Evolutionary conservation across 2,888 invertebrate genomes (phyloP).

Genomic region (Meiosimyza platycephala): DNA sequence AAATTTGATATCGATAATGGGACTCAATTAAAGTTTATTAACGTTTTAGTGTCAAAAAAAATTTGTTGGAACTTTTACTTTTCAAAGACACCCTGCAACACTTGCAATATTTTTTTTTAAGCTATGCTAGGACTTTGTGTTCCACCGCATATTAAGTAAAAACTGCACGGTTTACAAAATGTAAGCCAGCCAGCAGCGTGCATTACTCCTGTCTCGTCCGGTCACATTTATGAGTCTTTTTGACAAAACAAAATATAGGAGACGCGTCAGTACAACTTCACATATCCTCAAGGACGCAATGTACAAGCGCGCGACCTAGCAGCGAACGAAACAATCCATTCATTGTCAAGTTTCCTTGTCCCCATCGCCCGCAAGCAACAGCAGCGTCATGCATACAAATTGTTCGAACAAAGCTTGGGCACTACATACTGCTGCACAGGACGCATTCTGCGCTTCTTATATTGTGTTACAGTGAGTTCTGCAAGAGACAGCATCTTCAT

Average conservation of each 20-base stretch:
- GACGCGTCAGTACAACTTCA: constrained; percentile 8
- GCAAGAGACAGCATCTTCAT: too few relatives aligned
- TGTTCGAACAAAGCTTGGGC: too few relatives aligned
- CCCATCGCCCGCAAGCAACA: too few relatives aligned
- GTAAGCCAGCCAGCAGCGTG: background rate
- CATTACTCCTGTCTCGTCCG: too few relatives aligned
- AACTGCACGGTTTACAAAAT: constrained; percentile 11
- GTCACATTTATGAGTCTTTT: too few relatives aligned
- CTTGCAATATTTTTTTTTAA: too few relatives aligned
- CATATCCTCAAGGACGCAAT: constrained; percentile 28
- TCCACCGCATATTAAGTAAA: constrained; percentile 16
- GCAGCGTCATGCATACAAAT: too few relatives aligned
- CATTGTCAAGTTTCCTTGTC: too few relatives aligned
- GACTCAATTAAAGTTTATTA: background rate
- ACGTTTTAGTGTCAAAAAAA: background rate
- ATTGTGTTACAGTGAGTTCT: too few relatives aligned
- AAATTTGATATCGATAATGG: background rate
- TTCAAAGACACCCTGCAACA: background rate
- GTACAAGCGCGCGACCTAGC: background rate
- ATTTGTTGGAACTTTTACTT: background rate
- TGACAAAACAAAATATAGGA: background rate
- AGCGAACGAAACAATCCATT: too few relatives aligned
- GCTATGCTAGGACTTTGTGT: background rate
- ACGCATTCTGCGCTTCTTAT: too few relatives aligned
- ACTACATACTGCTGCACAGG: too few relatives aligned